Evolutionary conservation across 2,113 vertebrate genomes (phyloP), one percentile per base, ranked within the genome.

Genomic region (Mobula hypostoma): DNA sequence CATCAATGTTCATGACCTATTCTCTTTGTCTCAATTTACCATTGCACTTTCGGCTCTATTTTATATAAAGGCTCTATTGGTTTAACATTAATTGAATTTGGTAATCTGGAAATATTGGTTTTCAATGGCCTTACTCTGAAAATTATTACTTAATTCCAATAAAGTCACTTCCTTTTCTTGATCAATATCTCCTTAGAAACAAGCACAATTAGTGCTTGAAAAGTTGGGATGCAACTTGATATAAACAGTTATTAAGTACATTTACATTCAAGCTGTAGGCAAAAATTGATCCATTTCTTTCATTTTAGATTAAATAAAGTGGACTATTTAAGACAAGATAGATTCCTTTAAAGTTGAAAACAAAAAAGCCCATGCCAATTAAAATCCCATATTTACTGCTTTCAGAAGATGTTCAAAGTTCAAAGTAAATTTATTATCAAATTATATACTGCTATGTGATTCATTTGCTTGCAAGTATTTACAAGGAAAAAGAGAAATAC

Each of bases 121-220:
- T 72, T 48, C 11, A 72, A 36, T 40, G 11, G 32, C 24, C 40
- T 19, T 92, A 72, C 36, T 72, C 24, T 24, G 19, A 48, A 32
- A 92, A 29, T 32, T 7, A 40, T 92, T 24, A 92, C 32, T 3
- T 72, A 72, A 72, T 27, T 21, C 32, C 24, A 70, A 40, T 21
- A 40, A 15, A 72, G 68, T 40, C 90, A 40, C 15, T 72, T 92
- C 17, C 66, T 12, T 92, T 92, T 14, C 70, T 27, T 72, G 40
- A 92, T 72, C 17, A 72, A 92, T 92, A 66, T 92, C 32, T 36
- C 66, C 68, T 72, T 72, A 40, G 66, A 72, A 92, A 92, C 32
- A 70, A 40, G 66, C 56, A 40, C 63, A 70, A 70, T 15, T 63
- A 68, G 11, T 70, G 32, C 36, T 92, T 12, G 21, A 8, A 2